Evolutionary conservation across 2,113 vertebrate species (phyloP).

Genomic region (Rhabdomys dilectus): DNA sequence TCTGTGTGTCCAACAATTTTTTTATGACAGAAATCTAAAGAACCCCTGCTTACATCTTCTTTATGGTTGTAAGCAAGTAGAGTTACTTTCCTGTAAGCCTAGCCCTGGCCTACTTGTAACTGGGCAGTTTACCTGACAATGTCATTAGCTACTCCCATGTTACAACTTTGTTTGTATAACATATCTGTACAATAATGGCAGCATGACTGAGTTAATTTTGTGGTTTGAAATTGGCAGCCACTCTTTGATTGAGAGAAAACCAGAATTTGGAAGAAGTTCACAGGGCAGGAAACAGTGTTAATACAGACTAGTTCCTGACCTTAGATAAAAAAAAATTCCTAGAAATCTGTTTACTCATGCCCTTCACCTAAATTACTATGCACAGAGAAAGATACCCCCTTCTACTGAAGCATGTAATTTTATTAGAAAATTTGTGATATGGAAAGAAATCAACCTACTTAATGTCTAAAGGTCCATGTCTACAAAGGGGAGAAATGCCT

Average conservation of each 20-base stretch:
- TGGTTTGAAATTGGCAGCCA: background rate
- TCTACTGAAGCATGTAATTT: slow-evolving; percentile 23
- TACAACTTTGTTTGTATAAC: background rate
- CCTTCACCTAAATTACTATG: background rate
- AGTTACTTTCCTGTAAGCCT: background rate
- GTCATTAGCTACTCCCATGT: background rate
- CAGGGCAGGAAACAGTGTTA: background rate
- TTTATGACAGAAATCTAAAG: slow-evolving; percentile 5
- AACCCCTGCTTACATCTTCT: background rate
- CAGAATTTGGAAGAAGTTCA: background rate
- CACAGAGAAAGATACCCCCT: background rate
- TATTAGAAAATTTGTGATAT: slow-evolving; percentile 9
- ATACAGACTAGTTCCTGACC: slow-evolving; percentile 10
- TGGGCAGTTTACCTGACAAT: background rate
- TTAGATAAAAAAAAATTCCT: background rate
- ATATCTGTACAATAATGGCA: background rate
- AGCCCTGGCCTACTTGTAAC: background rate
- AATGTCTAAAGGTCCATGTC: background rate
- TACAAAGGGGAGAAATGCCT: background rate
- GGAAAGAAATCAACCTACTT: background rate
- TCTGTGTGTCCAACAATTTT: background rate
- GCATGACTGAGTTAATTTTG: background rate
- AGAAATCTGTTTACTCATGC: slow-evolving; percentile 17
- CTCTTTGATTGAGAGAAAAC: background rate
- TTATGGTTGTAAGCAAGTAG: background rate